Percentiles rank a stretch among this genome's conserved stretches.
Evolutionary conservation across 2,113 vertebrate species (phyloP).

Genomic region (Euleptes europaea): DNA sequence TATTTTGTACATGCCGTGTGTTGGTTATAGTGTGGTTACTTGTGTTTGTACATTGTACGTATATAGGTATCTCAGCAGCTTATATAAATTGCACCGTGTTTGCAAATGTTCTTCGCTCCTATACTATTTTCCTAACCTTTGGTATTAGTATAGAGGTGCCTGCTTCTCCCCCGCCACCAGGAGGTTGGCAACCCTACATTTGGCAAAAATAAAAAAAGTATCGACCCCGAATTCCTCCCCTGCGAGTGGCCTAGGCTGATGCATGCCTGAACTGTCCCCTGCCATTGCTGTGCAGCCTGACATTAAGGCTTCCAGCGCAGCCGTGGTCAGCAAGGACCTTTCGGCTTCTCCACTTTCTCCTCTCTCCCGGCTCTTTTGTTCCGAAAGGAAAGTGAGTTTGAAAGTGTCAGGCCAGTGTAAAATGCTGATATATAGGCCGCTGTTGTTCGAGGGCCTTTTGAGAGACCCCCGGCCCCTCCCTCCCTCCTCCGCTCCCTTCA

Average conservation of each 20-base stretch:
- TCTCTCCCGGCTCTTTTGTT: slow-evolving; percentile 37
- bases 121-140: too few species aligned
- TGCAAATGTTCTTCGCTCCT: too few species aligned
- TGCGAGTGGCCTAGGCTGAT: not conserved
- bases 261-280: not conserved
- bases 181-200: too few species aligned
- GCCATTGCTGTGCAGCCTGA: slow-evolving; percentile 12
- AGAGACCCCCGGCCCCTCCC: slow-evolving; percentile 80
- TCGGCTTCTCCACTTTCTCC: not conserved
- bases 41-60: too few species aligned
- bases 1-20: too few species aligned
- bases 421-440: slow-evolving; percentile 91
- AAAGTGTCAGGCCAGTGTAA: slow-evolving; percentile 81
- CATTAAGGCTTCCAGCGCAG: slow-evolving; percentile 4
- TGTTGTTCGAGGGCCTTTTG: slow-evolving; percentile 93
- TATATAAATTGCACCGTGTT: too few species aligned
- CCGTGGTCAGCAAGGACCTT: not conserved
- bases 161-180: too few species aligned
- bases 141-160: too few species aligned
- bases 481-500: slow-evolving; percentile 76
- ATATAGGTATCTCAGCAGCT: too few species aligned
- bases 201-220: too few species aligned
- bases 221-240: not conserved
- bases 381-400: slow-evolving; percentile 82
- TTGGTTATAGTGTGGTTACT: too few species aligned